Base-by-base conservation (phyloP, 2,888 invertebrate genomes). In the Phanerotoma sp. region DNA sequence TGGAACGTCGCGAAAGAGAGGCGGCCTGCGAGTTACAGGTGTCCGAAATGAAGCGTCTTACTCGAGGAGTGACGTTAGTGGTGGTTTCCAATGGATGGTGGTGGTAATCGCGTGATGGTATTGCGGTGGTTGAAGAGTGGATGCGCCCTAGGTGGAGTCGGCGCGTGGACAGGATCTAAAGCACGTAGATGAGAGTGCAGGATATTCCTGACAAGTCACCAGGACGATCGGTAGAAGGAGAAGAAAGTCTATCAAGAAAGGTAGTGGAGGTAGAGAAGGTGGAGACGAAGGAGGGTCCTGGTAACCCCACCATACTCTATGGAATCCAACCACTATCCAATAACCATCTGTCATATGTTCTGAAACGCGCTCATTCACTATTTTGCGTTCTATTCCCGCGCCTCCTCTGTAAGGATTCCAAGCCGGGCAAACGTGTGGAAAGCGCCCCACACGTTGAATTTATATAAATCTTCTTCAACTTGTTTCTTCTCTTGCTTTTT, bases 11-110 rank as follows among this genome's bases (percentile, higher is more conserved):
- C 44, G 42, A 40, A 47, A 45, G 47, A 62, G 65, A 64, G 67
- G 64, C 66, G 68, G 70, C 66, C 66, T 67, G 68, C 65, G 65
- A 70, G 68, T 74, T 72, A 74, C 74, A 75, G 74, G 74, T 75
- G 74, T 74, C 69, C 67, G 70, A 68, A 61, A 59, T 65, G 66
- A 61, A 65, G 62, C 65, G 51, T 54, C 40, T 48, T 54, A 56
- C 48, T 55, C 58, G 56, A 46, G 40, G 50, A 46, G 50, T 50
- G 58, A 50, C 49, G 38, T 49, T 49, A 40, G 56, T 54, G 59
- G 51, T 54, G 52, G 57, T 58, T 35, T 35, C 30, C 33, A 40
- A 45, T 13, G 42, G 50, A 59, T 57, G 54, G 55, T 58, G 55
- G 56, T 50, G 51, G 45, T 33, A 48, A 48, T 48, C 22, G 45